A percentile compares a stretch with the other conserved stretches of the same genome.
Conservation (phyloP, 2,113 vertebrate genomes). For the Mus pahari region DNA sequence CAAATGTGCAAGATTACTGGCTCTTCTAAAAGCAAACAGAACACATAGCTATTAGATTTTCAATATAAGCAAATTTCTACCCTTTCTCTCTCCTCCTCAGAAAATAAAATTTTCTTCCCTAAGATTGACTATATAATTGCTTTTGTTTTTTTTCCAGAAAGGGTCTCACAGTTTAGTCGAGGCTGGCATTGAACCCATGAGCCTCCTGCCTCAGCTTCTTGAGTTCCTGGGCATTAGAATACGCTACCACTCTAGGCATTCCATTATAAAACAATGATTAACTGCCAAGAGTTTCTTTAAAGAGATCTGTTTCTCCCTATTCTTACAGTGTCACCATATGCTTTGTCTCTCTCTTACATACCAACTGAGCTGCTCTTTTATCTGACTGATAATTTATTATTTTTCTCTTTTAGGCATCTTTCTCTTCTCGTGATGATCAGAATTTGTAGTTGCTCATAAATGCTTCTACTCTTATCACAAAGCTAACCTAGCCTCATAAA, state of each 20-base stretch:
- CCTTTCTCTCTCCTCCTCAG: background rate
- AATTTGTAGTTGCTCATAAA: constrained; percentile 57
- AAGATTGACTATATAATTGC: constrained; percentile 54
- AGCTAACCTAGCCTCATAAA: background rate
- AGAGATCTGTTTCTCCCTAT: background rate
- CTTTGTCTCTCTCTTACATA: constrained; percentile 46
- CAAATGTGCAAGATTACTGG: constrained; percentile 56
- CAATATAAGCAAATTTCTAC: background rate
- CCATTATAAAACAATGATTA: background rate
- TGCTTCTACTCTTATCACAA: constrained; percentile 30
- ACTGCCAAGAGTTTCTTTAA: background rate
- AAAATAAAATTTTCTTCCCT: background rate
- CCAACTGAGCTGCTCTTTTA: constrained; percentile 60
- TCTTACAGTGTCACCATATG: constrained; percentile 37
- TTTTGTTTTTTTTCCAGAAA: background rate
- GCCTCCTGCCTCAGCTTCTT: background rate
- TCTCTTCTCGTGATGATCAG: constrained; percentile 61
- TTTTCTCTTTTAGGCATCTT: constrained; percentile 68
- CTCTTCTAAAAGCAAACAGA: constrained; percentile 49
- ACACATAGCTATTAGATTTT: constrained; percentile 61
- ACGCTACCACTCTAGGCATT: background rate
- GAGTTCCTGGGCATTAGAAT: background rate
- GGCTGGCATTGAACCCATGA: background rate
- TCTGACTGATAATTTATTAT: constrained; percentile 32
- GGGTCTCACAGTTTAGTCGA: background rate